Evolutionary conservation across 2,888 invertebrate species (phyloP), one percentile per base, ranked within the genome.

Genomic region (Polylopha cassiicola): DNA sequence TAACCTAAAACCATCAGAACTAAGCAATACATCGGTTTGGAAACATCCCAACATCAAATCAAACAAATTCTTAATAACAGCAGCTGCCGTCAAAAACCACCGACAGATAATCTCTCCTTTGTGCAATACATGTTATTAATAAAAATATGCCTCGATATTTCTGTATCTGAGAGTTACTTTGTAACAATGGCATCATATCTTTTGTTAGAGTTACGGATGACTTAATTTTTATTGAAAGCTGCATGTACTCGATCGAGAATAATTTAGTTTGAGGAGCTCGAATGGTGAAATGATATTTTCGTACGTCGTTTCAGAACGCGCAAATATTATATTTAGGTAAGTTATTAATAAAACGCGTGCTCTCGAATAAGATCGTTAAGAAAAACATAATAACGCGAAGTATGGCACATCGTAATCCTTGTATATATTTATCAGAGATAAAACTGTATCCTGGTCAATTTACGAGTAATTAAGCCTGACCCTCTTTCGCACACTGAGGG

Each of bases 401-500:
- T 68, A 67, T 63, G 65, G 68, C 69, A 73, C 69, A 55, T 66
- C 65, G 65, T 74, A 73, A 76, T 68, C 63, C 71, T 51, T 52
- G 44, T 58, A 67, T 65, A 68, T 67, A 69, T 77, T 72, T 70
- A 73, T 69, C 64, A 60, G 47, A 68, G 73, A 76, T 77, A 77
- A 75, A 71, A 75, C 73, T 70, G 67, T 66, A 73, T 69, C 72
- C 75, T 68, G 73, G 78, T 79, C 84, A 80, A 84, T 85, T 84
- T 80, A 84, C 81, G 84, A 78, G 82, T 84, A 85, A 85, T 85
- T 85, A 84, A 84, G 77, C 59, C 73, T 73, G 77, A 79, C 84
- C 85, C 84, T 85, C 82, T 80, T 78, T 74, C 72, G 55, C 69
- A 61, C 54, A 51, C 58, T 51, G 61, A 63, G 76, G 80, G 81